phyloP scores from a whole-genome alignment of 2,113 vertebrate genomes.

The Macrotus californicus region DNA sequence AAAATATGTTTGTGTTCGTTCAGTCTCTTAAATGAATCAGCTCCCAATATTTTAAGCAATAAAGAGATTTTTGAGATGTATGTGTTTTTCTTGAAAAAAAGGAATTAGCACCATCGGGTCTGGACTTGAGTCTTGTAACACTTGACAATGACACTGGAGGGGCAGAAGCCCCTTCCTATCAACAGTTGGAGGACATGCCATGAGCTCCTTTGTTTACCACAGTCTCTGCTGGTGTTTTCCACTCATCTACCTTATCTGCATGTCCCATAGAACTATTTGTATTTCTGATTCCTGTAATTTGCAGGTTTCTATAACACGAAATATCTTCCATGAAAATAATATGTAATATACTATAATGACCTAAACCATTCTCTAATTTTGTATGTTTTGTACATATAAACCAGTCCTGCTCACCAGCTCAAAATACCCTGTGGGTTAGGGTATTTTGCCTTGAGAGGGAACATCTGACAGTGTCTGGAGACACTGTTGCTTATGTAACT shows the following conservation, averaged over 20 bases:
- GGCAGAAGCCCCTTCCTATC: neutral
- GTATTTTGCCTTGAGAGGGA: neutral
- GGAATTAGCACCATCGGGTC: neutral
- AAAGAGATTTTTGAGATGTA: neutral
- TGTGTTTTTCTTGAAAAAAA: neutral
- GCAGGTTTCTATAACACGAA: neutral
- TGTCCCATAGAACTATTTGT: neutral
- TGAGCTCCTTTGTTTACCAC: neutral
- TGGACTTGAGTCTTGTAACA: neutral
- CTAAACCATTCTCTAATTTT: neutral
- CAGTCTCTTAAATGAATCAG: neutral
- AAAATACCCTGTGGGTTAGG: fast-evolving
- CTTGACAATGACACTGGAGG: neutral
- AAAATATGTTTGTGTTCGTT: neutral
- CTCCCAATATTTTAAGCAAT: neutral
- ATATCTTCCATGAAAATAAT: neutral
- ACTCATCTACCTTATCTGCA: neutral
- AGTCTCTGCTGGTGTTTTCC: neutral
- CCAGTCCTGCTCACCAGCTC: neutral
- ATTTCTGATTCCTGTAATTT: neutral
- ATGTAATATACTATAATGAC: neutral
- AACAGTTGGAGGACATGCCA: neutral
- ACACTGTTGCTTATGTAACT: neutral
- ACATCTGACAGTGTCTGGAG: no score
- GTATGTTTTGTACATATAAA: neutral